Base-by-base conservation (phyloP, 35 echinoderm and acorn worm genomes). In the Ophioderma brevispina region DNA sequence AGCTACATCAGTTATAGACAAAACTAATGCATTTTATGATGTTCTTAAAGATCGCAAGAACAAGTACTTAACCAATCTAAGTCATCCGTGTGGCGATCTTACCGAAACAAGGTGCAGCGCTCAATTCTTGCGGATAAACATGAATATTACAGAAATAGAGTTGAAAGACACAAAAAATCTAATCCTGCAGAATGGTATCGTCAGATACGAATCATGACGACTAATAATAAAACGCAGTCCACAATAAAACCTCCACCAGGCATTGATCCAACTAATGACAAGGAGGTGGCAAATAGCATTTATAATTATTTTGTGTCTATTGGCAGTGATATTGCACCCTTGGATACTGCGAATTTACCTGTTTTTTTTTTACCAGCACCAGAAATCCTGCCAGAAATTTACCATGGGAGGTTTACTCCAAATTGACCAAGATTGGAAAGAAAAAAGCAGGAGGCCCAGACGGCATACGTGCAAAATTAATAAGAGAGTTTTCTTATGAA, bases 401-500 rank as follows among this genome's bases (percentile, higher is more conserved):
- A 37, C 81, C 86, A 25, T 94, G 86, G 81, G 37, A 94, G 31
- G 92, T 94, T 21, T 94, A 78, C 49, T 31, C 35, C 15, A 39
- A 78, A 77, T 81, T 94, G 0, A 78, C 35, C 63, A 94, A 89
- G 81, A 82, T 81, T 39, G 83, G 83, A 36, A 25, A 32, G 39
- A 81, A 75, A 14, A 94, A 94, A 40, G 85, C 92, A 78, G 79
- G 80, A 37, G 92, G 92, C 25, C 92, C 92, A 21, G 83, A 86
- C 42, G 55, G 81, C 18, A 94, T 94, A 33, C 75, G 86, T 76
- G 39, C 76, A 38, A 88, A 81, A 80, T 77, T 94, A 36, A 81
- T 94, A 14, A 32, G 76, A 42, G 92, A 94, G 78, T 94, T 94
- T 85, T 55, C 92, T 19, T 85, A 34, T 59, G 92, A 94, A 64